Evolutionary conservation across 2,888 invertebrate genomes (phyloP).

Genomic region (Harmothoe impar): DNA sequence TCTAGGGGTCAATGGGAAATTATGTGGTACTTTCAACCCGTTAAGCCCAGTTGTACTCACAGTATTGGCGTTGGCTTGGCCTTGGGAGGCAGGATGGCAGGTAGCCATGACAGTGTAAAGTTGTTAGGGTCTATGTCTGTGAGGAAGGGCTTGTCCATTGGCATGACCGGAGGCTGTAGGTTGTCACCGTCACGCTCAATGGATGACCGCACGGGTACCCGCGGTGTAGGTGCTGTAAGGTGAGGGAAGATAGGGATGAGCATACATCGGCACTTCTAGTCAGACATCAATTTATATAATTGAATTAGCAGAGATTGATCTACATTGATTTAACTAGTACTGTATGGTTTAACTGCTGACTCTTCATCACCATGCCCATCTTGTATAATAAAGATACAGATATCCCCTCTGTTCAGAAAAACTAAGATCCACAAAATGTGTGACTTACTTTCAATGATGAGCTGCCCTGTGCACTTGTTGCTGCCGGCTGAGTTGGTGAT

Average conservation of each 20-base stretch:
- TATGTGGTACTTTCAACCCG: too few relatives aligned
- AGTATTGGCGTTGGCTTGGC: conserved; percentile 65
- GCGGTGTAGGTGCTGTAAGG: background rate
- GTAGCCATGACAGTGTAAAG: conserved; percentile 77
- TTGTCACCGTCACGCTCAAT: conserved; percentile 17
- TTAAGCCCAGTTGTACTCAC: too few relatives aligned
- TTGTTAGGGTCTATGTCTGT: conserved; percentile 73
- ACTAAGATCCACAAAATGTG: too few relatives aligned
- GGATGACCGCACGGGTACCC: conserved; percentile 11
- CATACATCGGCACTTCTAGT: background rate
- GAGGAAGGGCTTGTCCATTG: conserved; percentile 80
- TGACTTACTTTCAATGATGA: conserved; percentile 77
- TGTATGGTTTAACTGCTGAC: too few relatives aligned
- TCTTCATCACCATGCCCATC: too few relatives aligned
- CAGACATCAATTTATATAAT: too few relatives aligned
- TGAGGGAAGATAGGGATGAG: background rate
- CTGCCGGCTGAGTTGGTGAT: conserved; percentile 79
- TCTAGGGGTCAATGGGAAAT: too few relatives aligned
- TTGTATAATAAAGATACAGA: too few relatives aligned
- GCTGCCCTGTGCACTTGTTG: conserved; percentile 75
- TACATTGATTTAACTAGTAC: too few relatives aligned
- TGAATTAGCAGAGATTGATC: too few relatives aligned
- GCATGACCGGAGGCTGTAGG: conserved; percentile 71
- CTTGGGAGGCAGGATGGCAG: conserved; percentile 66
- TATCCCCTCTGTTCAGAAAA: too few relatives aligned